Evolutionary conservation across 2,113 vertebrate species (phyloP).

Genomic region (Nothobranchius kuhntae): DNA sequence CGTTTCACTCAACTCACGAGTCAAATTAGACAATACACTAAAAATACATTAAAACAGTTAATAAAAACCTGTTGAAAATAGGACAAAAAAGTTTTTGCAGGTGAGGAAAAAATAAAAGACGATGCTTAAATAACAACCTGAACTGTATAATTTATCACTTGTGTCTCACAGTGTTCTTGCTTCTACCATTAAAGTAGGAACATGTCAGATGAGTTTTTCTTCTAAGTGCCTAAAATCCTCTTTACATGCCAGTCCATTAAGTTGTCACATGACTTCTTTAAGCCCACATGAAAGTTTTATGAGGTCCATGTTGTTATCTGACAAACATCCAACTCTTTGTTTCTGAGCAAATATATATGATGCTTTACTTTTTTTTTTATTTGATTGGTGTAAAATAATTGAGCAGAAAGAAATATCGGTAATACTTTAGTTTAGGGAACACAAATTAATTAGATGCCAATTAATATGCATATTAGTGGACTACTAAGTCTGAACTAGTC

Average conservation of each 20-base stretch:
- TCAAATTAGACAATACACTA: background rate
- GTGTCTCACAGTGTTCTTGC: background rate
- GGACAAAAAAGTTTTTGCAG: background rate
- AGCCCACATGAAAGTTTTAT: background rate
- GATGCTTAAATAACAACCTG: background rate
- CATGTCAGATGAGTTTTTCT: background rate
- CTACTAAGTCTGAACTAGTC: too few species aligned
- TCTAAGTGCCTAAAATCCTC: background rate
- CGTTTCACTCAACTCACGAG: constrained; percentile 6
- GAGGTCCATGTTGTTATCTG: background rate
- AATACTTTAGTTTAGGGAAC: too few species aligned
- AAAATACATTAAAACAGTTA: background rate
- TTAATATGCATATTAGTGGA: too few species aligned
- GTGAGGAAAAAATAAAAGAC: background rate
- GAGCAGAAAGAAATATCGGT: background rate
- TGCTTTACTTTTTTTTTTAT: background rate
- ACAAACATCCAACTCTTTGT: background rate
- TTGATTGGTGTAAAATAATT: background rate
- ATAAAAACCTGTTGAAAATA: too few species aligned
- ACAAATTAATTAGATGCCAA: too few species aligned
- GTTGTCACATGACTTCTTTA: background rate
- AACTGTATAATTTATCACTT: background rate
- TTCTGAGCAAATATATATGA: background rate
- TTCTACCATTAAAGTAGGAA: background rate
- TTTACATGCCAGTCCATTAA: background rate